A percentile compares a stretch with the other conserved stretches of the same genome.
Conservation (phyloP, 2,888 invertebrate genomes). For the Gymnosoma rotundatum region DNA sequence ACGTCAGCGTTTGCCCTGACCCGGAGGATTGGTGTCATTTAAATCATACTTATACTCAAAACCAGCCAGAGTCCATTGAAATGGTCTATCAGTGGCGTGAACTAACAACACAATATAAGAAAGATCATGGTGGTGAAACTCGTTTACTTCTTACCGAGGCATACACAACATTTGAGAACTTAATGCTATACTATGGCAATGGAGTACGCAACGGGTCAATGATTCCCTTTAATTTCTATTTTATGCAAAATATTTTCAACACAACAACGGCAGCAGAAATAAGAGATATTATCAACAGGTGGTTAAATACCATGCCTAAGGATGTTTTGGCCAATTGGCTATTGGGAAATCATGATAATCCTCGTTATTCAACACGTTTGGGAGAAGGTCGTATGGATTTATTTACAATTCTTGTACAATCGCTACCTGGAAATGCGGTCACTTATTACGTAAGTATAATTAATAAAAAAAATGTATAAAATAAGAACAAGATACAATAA, state of each 20-base stretch:
- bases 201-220: slow-evolving; percentile 86
- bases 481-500: slow-evolving; percentile 81
- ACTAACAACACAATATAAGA: slow-evolving; percentile 84
- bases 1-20: slow-evolving; percentile 65
- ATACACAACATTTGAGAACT: slow-evolving; percentile 84
- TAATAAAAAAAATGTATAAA: slow-evolving; percentile 78
- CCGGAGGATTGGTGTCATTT: slow-evolving; percentile 69
- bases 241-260: slow-evolving; percentile 83
- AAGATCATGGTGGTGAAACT: slow-evolving; percentile 78
- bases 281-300: slow-evolving; percentile 84
- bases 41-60: slow-evolving; percentile 68
- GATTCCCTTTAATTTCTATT: slow-evolving; percentile 89
- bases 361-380: slow-evolving; percentile 84
- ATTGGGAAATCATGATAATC: slow-evolving; percentile 90
- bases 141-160: slow-evolving; percentile 89
- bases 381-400: slow-evolving; percentile 87
- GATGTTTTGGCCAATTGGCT: slow-evolving; percentile 88
- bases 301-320: slow-evolving; percentile 85
- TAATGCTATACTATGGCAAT: slow-evolving; percentile 85
- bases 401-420: slow-evolving; percentile 89
- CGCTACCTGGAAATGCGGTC: slow-evolving; percentile 91
- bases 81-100: slow-evolving; percentile 86
- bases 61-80: slow-evolving; percentile 84
- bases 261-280: slow-evolving; percentile 83
- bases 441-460: slow-evolving; percentile 87